These are phyloP conservation scores for Danionella cerebrum DNA, from an alignment of 2,113 vertebrate species.

Conservation along the genomic window DNA sequence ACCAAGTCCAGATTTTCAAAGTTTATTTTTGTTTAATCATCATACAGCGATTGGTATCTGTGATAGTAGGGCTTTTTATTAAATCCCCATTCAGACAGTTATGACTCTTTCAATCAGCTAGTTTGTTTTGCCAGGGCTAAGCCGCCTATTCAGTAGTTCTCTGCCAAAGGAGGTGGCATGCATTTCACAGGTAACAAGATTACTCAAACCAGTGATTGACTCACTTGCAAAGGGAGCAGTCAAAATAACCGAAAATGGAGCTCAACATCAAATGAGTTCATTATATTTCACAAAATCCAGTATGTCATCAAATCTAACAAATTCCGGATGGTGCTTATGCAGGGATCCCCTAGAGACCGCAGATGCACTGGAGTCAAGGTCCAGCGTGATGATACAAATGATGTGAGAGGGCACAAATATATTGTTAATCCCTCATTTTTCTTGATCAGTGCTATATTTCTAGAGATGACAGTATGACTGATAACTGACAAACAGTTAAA, in stretches of 20 bases:
- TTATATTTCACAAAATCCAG: slow-evolving; percentile 15
- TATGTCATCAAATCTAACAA: background rate
- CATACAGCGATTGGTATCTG: background rate
- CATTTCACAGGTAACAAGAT: slow-evolving; percentile 95
- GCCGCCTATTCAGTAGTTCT: slow-evolving; percentile 60
- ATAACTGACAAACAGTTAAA: background rate
- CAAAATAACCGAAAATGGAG: slow-evolving; percentile 81
- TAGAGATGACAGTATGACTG: slow-evolving; percentile 5
- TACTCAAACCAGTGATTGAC: slow-evolving; percentile 85
- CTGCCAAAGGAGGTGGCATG: slow-evolving; percentile 82
- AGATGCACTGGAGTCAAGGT: slow-evolving; percentile 19
- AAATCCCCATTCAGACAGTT: background rate
- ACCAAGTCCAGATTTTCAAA: slow-evolving; percentile 20
- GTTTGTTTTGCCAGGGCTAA: slow-evolving; percentile 36
- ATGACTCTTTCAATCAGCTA: background rate
- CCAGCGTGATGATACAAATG: background rate
- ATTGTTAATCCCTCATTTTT: slow-evolving; percentile 20
- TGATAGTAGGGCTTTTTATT: background rate
- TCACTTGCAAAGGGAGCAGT: slow-evolving; percentile 75
- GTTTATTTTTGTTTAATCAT: background rate
- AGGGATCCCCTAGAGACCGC: background rate
- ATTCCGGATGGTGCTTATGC: background rate
- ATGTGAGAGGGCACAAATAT: background rate
- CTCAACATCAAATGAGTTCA: slow-evolving; percentile 58
- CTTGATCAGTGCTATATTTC: background rate